Base-by-base conservation (phyloP, 2,888 invertebrate species). In the Dryadula phaetusa region DNA sequence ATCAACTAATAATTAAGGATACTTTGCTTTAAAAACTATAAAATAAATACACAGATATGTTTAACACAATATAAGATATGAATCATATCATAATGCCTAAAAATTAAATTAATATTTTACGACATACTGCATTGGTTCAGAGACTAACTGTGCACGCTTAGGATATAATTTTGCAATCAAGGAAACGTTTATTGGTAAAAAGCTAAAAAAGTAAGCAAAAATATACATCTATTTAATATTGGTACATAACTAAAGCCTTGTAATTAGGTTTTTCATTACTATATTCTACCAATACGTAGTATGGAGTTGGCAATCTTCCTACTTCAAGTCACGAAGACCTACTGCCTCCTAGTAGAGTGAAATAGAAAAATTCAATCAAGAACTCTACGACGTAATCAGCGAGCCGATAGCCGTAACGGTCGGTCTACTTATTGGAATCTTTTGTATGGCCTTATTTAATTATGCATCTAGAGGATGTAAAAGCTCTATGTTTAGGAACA, bases 281-380 rank as follows among this genome's bases (percentile, higher is more conserved):
- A 37, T 40, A n/a, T 25, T 40, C 10, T 8, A 40, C 37, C 22
- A 40, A 22, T 37, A 40, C n/a, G 22, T 16, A 52, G 25, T 40
- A 56, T n/a, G 54, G 22, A 56, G 56, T 56, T 56, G 56, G 56
- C 56, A 40, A 56, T 20, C 22, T 56, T 40, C 56, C 56, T 37
- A 25, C 10, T 22, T 22, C 2, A 22, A 56, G 56, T 56, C 56
- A 56, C 40, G 22, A 56, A 56, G 56, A 56, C 40, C 22, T 56
- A 40, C n/a, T n/a, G 16, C 52, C 16, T 32, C 37, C 8, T 20
- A 56, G 34, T 37, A 37, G 34, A 56, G 40, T 40, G 56, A 40
- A 40, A 56, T 56, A 40, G 56, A 56, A 56, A 56, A 56, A 56
- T 56, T 56, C 56, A 56, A 56, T 56, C 56, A 56, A 56, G 56